phyloP scores from a whole-genome alignment of 2,113 vertebrate species.

The Leiothrix lutea region DNA sequence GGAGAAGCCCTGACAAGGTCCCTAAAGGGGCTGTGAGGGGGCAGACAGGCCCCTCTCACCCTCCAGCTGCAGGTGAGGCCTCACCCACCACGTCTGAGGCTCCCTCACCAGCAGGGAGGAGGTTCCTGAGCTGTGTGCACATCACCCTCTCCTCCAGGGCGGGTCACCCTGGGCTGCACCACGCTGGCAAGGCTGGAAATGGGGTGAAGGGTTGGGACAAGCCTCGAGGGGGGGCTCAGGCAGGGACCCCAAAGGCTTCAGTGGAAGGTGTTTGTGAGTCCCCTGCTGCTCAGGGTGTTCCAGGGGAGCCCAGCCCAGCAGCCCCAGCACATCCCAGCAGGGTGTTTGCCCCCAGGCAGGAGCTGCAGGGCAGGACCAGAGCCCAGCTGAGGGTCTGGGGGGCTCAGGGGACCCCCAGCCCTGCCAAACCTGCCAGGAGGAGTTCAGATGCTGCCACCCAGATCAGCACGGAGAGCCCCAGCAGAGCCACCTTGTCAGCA shows the following conservation, averaged over 20 bases:
- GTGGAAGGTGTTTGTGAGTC: background rate
- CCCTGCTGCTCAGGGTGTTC: background rate
- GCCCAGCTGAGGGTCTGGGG: background rate
- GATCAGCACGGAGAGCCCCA: slow-evolving; percentile 64
- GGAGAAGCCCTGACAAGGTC: background rate
- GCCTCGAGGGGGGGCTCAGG: background rate
- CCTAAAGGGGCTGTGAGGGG: background rate
- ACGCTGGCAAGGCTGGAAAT: background rate
- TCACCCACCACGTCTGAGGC: background rate
- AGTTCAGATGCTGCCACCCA: slow-evolving; percentile 69
- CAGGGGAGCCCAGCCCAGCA: background rate
- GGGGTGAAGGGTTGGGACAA: background rate
- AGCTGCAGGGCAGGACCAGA: slow-evolving; percentile 45
- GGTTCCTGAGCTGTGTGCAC: slow-evolving; percentile 75
- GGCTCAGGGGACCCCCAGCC: background rate
- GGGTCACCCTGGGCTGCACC: background rate
- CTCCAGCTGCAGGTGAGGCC: background rate
- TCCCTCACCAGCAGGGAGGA: slow-evolving; percentile 49
- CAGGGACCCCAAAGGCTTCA: background rate
- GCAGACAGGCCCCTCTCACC: background rate
- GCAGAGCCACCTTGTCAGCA: slow-evolving; percentile 57
- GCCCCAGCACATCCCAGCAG: background rate
- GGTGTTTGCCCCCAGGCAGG: background rate
- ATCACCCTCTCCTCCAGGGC: slow-evolving; percentile 77
- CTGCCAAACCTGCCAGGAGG: background rate